These are phyloP conservation scores for Brachionus calyciflorus DNA, from an alignment of 1,140 invertebrate genomes.

Conservation along the genomic window DNA sequence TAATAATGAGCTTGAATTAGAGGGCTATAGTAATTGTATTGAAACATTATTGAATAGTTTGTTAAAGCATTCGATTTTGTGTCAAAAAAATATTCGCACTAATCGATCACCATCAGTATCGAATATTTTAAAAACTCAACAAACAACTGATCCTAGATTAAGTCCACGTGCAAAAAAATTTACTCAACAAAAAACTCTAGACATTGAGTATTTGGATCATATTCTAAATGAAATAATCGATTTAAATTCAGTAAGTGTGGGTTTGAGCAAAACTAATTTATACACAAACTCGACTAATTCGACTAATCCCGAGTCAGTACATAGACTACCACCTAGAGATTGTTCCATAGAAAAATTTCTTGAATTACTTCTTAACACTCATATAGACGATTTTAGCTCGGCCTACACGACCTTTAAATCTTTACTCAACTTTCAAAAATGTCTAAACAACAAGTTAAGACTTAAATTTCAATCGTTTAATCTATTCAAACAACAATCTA, in stretches of 20 bases:
- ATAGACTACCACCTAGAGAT: neutral
- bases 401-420: neutral
- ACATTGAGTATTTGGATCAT: slow-evolving; percentile 14
- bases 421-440: slow-evolving; percentile 7
- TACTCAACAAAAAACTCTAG: neutral
- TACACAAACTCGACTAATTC: neutral
- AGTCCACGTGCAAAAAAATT: neutral
- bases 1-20: neutral
- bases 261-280: neutral
- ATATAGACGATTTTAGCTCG: slow-evolving; percentile 12
- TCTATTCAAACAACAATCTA: neutral
- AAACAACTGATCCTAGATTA: neutral
- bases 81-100: neutral
- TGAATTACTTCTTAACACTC: neutral
- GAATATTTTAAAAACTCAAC: neutral
- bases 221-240: slow-evolving; percentile 19
- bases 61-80: neutral
- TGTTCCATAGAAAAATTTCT: neutral
- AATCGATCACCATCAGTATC: neutral
- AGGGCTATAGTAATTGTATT: neutral
- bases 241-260: neutral
- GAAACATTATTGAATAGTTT: neutral
- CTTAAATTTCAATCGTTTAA: neutral
- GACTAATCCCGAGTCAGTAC: neutral
- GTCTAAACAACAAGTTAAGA: neutral